Evolutionary conservation across 2,888 invertebrate genomes (phyloP), one percentile per base, ranked within the genome.

Genomic region (Tetanocera ferruginea): DNA sequence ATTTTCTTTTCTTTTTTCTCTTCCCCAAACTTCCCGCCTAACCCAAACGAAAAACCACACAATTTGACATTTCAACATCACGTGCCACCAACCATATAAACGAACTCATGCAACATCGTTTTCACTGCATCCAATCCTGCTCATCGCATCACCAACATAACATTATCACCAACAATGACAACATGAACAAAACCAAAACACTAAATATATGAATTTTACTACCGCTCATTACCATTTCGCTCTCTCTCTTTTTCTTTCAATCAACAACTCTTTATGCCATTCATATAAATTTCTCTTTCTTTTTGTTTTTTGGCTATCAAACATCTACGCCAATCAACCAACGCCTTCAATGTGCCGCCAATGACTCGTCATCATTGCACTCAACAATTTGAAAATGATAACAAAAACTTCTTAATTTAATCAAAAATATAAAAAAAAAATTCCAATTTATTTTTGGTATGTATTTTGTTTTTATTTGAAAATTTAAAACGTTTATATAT

Each of bases 1-100:
- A 81, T 84, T 84, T 83, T 83, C 80, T 83, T 84, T 83, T 83
- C 81, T 82, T 84, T 83, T 83, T 80, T 82, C 81, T 83, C 82
- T 84, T 82, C 82, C 82, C 43, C 43, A 43, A 82, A 81, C 81
- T 82, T 80, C 82, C 80, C 80, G 76, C 74, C 79, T 80, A 80
- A 79, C 70, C 62, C 70, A 76, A 67, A 71, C 25, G 60, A 80
- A 76, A 78, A 80, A 79, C 76, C 76, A 81, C 78, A 81, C 78
- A 79, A 31, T 62, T 51, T 76, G 28, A 76, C 80, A 79, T 80
- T 75, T 62, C 78, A 78, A 77, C 81, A 77, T 14, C 49, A 78
- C 76, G 73, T 49, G 31, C 66, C 74, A 72, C 64, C n/a, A n/a
- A n/a, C 55, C 52, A 28, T 72, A 37, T 25, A 23, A 11, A 43